A percentile compares a stretch with the other conserved stretches of the same genome.
phyloP scores from a whole-genome alignment of 2,888 invertebrate species.

The Apocheima hispidaria region DNA sequence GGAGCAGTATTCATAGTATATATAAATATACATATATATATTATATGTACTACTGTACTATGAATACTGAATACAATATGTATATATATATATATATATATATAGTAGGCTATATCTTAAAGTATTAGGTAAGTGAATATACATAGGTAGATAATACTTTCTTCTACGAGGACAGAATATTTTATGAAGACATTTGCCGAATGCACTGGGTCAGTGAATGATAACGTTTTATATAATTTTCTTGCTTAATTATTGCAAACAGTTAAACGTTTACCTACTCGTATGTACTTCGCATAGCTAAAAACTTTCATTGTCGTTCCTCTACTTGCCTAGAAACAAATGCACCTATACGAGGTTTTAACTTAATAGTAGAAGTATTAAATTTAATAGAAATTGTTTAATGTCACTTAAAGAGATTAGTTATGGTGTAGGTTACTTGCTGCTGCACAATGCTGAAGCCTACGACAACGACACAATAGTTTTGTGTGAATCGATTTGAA shows the following conservation, averaged over 20 bases:
- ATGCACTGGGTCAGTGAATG: conserved; percentile 1
- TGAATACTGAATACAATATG: too few relatives aligned
- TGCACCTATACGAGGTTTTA: not conserved
- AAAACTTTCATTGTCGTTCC: not conserved
- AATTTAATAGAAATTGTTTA: not conserved
- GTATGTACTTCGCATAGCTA: not conserved
- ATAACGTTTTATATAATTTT: not conserved
- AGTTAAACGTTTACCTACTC: not conserved
- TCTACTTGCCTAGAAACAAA: not conserved
- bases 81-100: too few relatives aligned
- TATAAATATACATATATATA: too few relatives aligned
- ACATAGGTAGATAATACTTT: not conserved
- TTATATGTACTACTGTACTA: too few relatives aligned
- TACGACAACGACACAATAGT: conserved; percentile 16
- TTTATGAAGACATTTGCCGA: conserved; percentile 5
- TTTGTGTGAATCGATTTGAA: conserved; percentile 23
- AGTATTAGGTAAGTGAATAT: conserved; percentile 9
- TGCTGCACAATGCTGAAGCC: conserved; percentile 2
- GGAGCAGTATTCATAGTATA: conserved; percentile 18
- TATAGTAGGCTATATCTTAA: too few relatives aligned
- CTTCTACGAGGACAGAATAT: conserved; percentile 17
- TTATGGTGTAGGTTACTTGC: not conserved
- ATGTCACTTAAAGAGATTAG: not conserved
- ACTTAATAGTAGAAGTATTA: not conserved
- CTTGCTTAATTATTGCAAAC: not conserved